phyloP scores from a whole-genome alignment of 2,797 vertebrate genomes.

The Melanotaenia nigrans region DNA sequence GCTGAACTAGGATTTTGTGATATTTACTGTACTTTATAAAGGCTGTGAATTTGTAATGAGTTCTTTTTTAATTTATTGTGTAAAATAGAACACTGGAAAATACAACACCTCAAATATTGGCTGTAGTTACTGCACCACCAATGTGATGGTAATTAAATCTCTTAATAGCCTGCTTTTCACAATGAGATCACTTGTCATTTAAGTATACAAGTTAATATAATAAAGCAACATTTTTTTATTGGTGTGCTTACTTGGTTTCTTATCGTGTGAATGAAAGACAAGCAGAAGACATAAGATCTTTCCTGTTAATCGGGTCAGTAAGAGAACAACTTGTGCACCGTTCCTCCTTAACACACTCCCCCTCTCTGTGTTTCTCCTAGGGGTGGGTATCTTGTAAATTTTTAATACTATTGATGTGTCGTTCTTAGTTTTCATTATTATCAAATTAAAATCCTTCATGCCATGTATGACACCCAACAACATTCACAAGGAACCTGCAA shows the following conservation, averaged over 20 bases:
- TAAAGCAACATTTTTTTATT: slow-evolving; percentile 69
- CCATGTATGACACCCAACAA: not conserved
- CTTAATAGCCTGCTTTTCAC: slow-evolving; percentile 72
- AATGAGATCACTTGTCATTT: slow-evolving; percentile 61
- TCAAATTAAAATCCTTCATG: not conserved
- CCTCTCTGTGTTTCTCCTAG: not conserved
- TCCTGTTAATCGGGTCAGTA: not conserved
- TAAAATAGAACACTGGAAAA: slow-evolving; percentile 55
- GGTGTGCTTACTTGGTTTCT: slow-evolving; percentile 42
- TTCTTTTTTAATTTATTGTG: slow-evolving; percentile 73
- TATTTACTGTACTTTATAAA: slow-evolving; percentile 75
- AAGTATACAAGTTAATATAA: slow-evolving; percentile 59
- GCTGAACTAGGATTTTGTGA: slow-evolving; percentile 72
- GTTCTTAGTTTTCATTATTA: not conserved
- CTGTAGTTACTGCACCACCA: slow-evolving; percentile 45
- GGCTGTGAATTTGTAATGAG: slow-evolving; percentile 71
- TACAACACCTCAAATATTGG: slow-evolving; percentile 48
- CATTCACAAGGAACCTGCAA: not conserved
- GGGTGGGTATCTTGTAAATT: not conserved
- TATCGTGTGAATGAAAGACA: slow-evolving; percentile 3
- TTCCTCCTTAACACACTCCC: not conserved
- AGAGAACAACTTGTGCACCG: not conserved
- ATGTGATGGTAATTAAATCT: slow-evolving; percentile 54
- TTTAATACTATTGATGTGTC: not conserved
- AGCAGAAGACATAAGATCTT: not conserved